Conservation (phyloP, 2,113 vertebrate species). For the Gymnarchus niloticus region DNA sequence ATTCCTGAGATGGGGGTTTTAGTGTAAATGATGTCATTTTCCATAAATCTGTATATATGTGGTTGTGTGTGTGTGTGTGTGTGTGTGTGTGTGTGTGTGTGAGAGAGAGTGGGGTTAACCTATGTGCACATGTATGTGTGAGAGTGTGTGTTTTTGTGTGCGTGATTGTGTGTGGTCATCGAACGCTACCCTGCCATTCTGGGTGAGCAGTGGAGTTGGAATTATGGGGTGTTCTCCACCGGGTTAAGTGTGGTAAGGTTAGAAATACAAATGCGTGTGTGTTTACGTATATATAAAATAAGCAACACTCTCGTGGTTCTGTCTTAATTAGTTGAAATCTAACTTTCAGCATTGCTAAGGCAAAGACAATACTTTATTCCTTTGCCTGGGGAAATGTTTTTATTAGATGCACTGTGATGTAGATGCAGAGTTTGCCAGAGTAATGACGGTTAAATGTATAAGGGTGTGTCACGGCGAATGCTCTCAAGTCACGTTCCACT, state of each 20-base stretch:
- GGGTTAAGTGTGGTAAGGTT: too few species aligned
- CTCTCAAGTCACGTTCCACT: not conserved
- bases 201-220: too few species aligned
- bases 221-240: too few species aligned
- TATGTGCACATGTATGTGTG: too few species aligned
- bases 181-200: too few species aligned
- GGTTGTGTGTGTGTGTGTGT: too few species aligned
- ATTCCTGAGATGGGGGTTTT: not conserved
- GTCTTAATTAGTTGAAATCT: constrained; percentile 9
- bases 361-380: not conserved
- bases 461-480: not conserved
- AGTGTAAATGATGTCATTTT: not conserved
- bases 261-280: too few species aligned
- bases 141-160: too few species aligned
- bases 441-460: not conserved
- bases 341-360: not conserved
- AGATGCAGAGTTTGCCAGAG: not conserved
- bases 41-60: not conserved
- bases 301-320: not conserved
- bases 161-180: too few species aligned
- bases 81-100: too few species aligned
- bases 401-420: constrained; percentile 8
- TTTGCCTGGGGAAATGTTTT: not conserved
- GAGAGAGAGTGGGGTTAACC: too few species aligned
- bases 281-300: too few species aligned